Conservation (phyloP, 2,888 invertebrate genomes). For the Drosophila dives region DNA sequence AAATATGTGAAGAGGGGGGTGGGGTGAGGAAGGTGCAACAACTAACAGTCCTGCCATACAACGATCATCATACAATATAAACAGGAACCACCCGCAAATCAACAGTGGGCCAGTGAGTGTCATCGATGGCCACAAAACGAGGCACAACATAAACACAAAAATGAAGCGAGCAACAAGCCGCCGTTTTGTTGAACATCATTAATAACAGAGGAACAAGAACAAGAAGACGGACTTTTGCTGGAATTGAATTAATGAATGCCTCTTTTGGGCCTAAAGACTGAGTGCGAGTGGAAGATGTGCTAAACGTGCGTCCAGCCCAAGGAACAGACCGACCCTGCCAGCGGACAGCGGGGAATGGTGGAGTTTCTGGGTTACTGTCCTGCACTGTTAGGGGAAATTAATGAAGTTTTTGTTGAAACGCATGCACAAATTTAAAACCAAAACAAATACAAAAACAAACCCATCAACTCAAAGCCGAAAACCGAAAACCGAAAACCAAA, state of each 20-base stretch:
- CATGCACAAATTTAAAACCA: slow-evolving; percentile 54
- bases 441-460: not conserved
- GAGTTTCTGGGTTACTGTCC: slow-evolving; percentile 33
- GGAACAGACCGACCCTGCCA: slow-evolving; percentile 4
- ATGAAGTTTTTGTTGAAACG: slow-evolving; percentile 77
- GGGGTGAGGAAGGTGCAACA: slow-evolving; percentile 16
- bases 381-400: slow-evolving; percentile 71
- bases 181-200: slow-evolving; percentile 83
- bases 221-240: slow-evolving; percentile 51
- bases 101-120: slow-evolving; percentile 55
- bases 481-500: slow-evolving; percentile 36
- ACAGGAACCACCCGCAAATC: slow-evolving; percentile 69
- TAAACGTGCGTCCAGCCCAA: slow-evolving; percentile 77
- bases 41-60: slow-evolving; percentile 36
- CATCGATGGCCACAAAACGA: slow-evolving; percentile 56
- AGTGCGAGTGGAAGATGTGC: slow-evolving; percentile 63
- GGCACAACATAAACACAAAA: slow-evolving; percentile 48
- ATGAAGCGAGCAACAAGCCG: slow-evolving; percentile 51
- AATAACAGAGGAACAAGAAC: slow-evolving; percentile 80
- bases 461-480: slow-evolving; percentile 8
- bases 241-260: slow-evolving; percentile 79
- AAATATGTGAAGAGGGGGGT: slow-evolving; percentile 46
- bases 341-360: slow-evolving; percentile 27
- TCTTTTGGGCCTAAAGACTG: slow-evolving; percentile 25
- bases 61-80: slow-evolving; percentile 48